Conservation (phyloP, 2,113 vertebrate species). For the Syrrhaptes paradoxus region DNA sequence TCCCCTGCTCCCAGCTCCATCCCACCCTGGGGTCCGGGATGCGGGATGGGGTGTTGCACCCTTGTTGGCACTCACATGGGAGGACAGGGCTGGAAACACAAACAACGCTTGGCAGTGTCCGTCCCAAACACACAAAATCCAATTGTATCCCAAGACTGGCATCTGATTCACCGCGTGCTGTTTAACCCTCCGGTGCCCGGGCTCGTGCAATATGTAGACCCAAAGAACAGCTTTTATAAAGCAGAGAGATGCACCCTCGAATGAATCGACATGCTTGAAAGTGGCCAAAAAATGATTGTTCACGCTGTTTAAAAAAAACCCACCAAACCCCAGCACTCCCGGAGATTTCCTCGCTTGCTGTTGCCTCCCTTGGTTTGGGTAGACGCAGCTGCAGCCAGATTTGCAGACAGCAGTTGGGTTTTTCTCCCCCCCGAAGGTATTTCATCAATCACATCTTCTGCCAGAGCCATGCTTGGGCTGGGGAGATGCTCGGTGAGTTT, state of each 20-base stretch:
- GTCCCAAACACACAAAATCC: conserved; percentile 20
- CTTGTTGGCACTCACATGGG: not conserved
- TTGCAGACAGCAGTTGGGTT: accelerated
- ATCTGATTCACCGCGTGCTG: not conserved
- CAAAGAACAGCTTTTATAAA: not conserved
- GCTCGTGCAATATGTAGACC: accelerated
- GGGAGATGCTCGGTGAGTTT: not conserved
- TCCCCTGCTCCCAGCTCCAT: not conserved
- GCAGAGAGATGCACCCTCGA: not conserved
- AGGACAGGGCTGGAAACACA: not conserved
- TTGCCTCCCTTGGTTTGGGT: not conserved
- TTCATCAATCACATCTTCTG: not conserved
- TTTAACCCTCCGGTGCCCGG: not conserved
- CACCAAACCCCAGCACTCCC: not conserved
- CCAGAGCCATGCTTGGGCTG: too few species aligned
- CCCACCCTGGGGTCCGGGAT: accelerated
- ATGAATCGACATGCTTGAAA: not conserved
- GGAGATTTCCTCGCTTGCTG: not conserved
- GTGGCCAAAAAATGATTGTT: not conserved
- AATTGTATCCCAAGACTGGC: not conserved
- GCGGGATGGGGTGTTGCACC: not conserved
- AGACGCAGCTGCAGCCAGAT: accelerated
- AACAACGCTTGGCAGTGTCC: conserved; percentile 45
- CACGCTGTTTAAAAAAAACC: accelerated
- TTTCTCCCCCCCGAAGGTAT: not conserved